phyloP scores from a whole-genome alignment of 2,797 vertebrate genomes.

The Poeciliopsis paucimaculata region DNA sequence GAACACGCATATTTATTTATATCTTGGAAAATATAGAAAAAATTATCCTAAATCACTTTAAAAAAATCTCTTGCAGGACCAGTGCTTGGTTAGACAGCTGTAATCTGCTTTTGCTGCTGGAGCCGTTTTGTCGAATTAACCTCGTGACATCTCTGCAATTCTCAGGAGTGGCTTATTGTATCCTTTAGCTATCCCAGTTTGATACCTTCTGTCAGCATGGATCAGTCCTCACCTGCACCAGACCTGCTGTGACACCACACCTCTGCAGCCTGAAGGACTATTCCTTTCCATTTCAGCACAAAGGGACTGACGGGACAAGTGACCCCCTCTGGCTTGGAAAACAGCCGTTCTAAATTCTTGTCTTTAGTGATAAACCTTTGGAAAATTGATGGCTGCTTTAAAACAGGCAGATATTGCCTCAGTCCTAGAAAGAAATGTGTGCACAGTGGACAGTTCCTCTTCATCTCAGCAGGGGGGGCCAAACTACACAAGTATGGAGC shows the following conservation, averaged over 20 bases:
- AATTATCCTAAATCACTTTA: neutral
- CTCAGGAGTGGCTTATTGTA: constrained; percentile 32
- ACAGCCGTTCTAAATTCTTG: constrained; percentile 30
- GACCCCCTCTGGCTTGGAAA: constrained; percentile 30
- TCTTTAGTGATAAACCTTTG: constrained; percentile 33
- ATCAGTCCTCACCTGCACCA: constrained; percentile 42
- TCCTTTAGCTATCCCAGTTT: constrained; percentile 35
- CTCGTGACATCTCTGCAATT: constrained; percentile 38
- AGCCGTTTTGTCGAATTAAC: constrained; percentile 50
- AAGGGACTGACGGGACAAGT: constrained; percentile 36
- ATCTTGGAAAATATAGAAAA: neutral
- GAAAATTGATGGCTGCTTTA: constrained; percentile 30
- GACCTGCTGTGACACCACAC: constrained; percentile 43
- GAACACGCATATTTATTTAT: neutral
- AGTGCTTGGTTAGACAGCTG: constrained; percentile 16
- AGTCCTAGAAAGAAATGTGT: constrained; percentile 11
- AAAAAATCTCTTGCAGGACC: neutral
- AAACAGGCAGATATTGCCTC: constrained; percentile 18
- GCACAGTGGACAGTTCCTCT: constrained; percentile 50
- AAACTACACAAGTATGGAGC: constrained; percentile 40
- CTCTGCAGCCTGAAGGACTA: constrained; percentile 33
- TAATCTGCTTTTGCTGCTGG: constrained; percentile 38
- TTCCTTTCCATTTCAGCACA: constrained; percentile 34
- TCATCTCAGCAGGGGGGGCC: constrained; percentile 72
- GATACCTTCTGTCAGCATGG: constrained; percentile 43